A percentile compares a stretch with the other conserved stretches of the same genome.
These are phyloP conservation scores for Rhysida immarginata DNA, from an alignment of 1,140 invertebrate genomes.

Conservation along the genomic window DNA sequence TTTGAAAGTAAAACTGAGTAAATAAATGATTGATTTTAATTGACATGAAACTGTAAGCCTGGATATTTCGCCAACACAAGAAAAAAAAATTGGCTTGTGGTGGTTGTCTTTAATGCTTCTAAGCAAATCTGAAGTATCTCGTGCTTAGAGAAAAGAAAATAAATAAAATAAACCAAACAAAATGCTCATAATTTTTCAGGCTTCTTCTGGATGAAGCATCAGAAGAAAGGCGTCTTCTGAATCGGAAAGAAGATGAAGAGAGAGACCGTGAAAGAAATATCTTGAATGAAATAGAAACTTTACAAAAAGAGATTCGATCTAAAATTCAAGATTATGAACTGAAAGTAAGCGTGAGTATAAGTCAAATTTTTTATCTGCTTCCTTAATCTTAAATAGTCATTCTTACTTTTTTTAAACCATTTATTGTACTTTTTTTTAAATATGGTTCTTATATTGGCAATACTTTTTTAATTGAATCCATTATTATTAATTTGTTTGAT, in stretches of 20 bases:
- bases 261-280: slow-evolving; percentile 58
- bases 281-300: slow-evolving; percentile 56
- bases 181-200: background rate
- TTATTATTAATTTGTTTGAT: too few relatives aligned
- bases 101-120: background rate
- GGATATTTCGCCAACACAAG: background rate
- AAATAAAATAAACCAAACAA: background rate
- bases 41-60: too few relatives aligned
- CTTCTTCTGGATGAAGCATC: slow-evolving; percentile 20
- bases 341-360: slow-evolving; percentile 39
- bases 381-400: too few relatives aligned
- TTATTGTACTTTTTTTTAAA: too few relatives aligned
- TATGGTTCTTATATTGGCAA: too few relatives aligned
- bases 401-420: too few relatives aligned
- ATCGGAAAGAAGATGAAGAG: slow-evolving; percentile 25
- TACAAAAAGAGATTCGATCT: slow-evolving; percentile 66
- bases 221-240: slow-evolving; percentile 19
- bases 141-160: background rate
- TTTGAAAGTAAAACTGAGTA: background rate
- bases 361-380: too few relatives aligned
- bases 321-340: slow-evolving; percentile 62
- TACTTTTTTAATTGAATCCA: too few relatives aligned
- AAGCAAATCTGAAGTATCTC: background rate
- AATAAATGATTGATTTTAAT: background rate
- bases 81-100: background rate